A percentile compares a stretch with the other conserved stretches of the same genome.
These are phyloP conservation scores for Amphimallon solstitiale DNA, from an alignment of 2,888 invertebrate genomes.

Conservation along the genomic window DNA sequence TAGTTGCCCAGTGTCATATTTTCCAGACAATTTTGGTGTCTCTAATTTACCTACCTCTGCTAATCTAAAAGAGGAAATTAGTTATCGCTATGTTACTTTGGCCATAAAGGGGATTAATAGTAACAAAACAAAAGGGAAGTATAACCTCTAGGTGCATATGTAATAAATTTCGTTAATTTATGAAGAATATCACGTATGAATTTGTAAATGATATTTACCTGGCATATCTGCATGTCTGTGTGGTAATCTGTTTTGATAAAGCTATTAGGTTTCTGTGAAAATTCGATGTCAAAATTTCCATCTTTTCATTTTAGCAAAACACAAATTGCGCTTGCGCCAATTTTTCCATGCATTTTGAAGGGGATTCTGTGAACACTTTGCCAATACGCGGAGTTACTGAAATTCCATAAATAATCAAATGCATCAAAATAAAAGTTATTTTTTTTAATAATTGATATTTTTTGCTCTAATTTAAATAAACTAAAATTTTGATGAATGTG, in stretches of 20 bases:
- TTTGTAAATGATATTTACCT: slow-evolving; percentile 44
- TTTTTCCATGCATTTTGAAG: slow-evolving; percentile 11
- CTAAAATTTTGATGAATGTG: too few species aligned
- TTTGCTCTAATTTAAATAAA: too few species aligned
- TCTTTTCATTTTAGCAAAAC: slow-evolving; percentile 53
- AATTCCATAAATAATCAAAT: too few species aligned
- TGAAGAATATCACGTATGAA: neutral
- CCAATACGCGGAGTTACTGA: too few species aligned
- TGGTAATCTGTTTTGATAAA: slow-evolving; percentile 45
- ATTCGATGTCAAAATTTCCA: slow-evolving; percentile 53
- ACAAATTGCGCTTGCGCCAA: slow-evolving; percentile 8
- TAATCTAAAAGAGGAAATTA: slow-evolving; percentile 69
- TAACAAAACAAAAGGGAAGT: slow-evolving; percentile 14
- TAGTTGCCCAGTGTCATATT: slow-evolving; percentile 95
- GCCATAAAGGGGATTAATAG: neutral
- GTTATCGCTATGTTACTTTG: neutral
- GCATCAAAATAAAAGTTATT: too few species aligned
- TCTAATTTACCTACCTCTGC: slow-evolving; percentile 95
- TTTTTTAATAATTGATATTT: too few species aligned
- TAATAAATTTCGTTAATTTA: neutral
- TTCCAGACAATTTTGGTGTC: slow-evolving; percentile 84
- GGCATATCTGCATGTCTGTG: slow-evolving; percentile 51
- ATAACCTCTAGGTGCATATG: slow-evolving; percentile 25
- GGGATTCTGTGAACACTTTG: neutral
- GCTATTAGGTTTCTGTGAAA: slow-evolving; percentile 49